These are phyloP conservation scores for Bergia sp. DNA, from an alignment of 92 coral and sea anemone genomes.

Conservation along the genomic window DNA sequence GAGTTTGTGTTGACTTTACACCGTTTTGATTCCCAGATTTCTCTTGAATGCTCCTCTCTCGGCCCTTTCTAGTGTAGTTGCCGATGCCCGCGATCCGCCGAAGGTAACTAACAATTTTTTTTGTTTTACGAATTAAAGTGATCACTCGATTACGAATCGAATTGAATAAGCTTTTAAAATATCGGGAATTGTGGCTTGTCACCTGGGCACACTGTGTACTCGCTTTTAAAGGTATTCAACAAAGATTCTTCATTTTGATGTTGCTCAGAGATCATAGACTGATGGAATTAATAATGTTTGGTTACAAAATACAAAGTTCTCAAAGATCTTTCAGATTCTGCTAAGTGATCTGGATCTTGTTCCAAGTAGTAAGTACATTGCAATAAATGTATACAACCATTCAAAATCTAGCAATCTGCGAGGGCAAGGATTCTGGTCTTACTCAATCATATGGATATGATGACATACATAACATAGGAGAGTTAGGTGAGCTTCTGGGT, in stretches of 20 bases:
- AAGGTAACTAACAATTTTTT: slow-evolving; percentile 53
- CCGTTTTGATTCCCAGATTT: slow-evolving; percentile 59
- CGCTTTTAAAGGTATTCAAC: background rate
- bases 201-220: background rate
- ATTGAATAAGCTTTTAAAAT: background rate
- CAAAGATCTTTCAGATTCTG: too few species aligned
- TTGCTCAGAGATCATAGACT: too few species aligned
- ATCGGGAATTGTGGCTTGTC: background rate
- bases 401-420: too few species aligned
- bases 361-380: too few species aligned
- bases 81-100: slow-evolving; percentile 95
- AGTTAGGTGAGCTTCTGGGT: too few species aligned
- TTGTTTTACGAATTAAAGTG: background rate
- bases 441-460: too few species aligned
- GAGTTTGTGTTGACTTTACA: slow-evolving; percentile 2
- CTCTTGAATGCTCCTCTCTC: slow-evolving; percentile 86
- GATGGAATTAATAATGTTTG: too few species aligned
- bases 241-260: background rate
- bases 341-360: too few species aligned
- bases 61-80: slow-evolving; percentile 89
- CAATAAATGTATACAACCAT: too few species aligned
- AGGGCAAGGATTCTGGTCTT: too few species aligned
- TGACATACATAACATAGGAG: too few species aligned
- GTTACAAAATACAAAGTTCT: too few species aligned
- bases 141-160: background rate